These are phyloP conservation scores for Phaenicophaeus curvirostris DNA, from an alignment of 2,797 vertebrate genomes.

Conservation along the genomic window DNA sequence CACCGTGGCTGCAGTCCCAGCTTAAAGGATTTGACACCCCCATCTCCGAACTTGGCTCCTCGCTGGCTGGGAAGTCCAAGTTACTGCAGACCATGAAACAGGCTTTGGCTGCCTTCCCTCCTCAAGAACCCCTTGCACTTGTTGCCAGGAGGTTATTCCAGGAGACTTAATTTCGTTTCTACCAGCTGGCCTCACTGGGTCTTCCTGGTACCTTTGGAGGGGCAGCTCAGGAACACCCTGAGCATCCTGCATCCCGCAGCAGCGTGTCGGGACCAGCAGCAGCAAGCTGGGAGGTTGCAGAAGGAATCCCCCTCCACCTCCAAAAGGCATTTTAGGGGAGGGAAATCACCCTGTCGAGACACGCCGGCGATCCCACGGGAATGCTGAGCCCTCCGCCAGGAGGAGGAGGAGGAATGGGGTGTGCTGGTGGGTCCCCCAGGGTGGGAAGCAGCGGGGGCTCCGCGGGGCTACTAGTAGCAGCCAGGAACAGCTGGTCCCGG, in stretches of 20 bases:
- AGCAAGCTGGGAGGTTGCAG: background rate
- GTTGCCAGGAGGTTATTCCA: slow-evolving; percentile 47
- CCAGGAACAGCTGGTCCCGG: background rate
- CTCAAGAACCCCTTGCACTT: background rate
- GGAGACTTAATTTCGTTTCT: background rate
- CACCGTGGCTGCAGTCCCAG: background rate
- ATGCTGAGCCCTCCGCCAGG: background rate
- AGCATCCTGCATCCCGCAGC: background rate
- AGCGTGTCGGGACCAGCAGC: background rate
- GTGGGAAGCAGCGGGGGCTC: background rate
- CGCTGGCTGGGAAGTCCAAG: background rate
- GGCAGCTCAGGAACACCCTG: background rate
- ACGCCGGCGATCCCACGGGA: background rate
- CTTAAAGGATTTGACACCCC: background rate
- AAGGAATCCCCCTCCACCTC: background rate
- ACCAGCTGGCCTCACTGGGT: background rate
- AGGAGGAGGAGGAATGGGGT: background rate
- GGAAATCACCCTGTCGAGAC: background rate
- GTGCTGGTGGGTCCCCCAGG: background rate
- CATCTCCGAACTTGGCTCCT: background rate
- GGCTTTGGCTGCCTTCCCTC: slow-evolving; percentile 17
- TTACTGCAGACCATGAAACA: background rate
- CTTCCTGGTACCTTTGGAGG: background rate
- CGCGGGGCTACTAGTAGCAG: background rate
- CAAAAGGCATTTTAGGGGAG: background rate